A percentile compares a stretch with the other conserved stretches of the same genome.
Conservation (phyloP, 2,888 invertebrate species). For the Allophyes oxyacanthae region DNA sequence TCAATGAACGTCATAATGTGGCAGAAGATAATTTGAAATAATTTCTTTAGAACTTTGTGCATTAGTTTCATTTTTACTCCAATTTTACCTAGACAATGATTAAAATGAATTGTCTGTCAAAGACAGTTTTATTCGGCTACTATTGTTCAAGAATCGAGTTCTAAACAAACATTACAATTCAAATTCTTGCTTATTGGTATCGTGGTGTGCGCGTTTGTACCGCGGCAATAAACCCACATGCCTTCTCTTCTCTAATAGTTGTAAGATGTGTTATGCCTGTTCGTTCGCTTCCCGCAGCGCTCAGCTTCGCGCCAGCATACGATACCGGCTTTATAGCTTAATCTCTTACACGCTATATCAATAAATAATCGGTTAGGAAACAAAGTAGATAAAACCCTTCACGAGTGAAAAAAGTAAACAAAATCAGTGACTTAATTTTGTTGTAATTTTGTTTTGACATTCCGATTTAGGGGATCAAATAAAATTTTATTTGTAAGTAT, state of each 20-base stretch:
- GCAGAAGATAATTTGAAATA: too few relatives aligned
- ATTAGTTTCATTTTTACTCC: conserved; percentile 10
- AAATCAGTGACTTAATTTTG: conserved; percentile 45
- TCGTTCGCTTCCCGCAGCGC: conserved; percentile 80
- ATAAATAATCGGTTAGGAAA: conserved; percentile 81
- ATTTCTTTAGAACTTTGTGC: conserved; percentile 11
- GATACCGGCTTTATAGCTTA: conserved; percentile 83
- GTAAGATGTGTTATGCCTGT: conserved; percentile 80
- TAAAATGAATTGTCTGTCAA: conserved; percentile 25
- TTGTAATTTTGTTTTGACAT: conserved; percentile 44
- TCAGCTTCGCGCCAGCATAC: conserved; percentile 75
- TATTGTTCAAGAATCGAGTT: conserved; percentile 29
- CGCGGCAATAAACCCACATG: conserved; percentile 64
- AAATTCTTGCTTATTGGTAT: conserved; percentile 61
- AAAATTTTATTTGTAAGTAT: conserved; percentile 28
- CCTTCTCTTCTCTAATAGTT: conserved; percentile 75
- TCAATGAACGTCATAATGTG: conserved; percentile 6
- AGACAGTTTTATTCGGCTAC: conserved; percentile 9
- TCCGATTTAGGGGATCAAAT: conserved; percentile 28
- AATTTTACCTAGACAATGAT: not conserved
- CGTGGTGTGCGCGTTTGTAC: conserved; percentile 61
- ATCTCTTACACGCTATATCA: conserved; percentile 83
- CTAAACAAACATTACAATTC: conserved; percentile 38
- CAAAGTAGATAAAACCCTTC: conserved; percentile 67
- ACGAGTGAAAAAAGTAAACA: conserved; percentile 48